Evolutionary conservation across 2,797 vertebrate genomes (phyloP).

Genomic region (Pantherophis alleghaniensis): DNA sequence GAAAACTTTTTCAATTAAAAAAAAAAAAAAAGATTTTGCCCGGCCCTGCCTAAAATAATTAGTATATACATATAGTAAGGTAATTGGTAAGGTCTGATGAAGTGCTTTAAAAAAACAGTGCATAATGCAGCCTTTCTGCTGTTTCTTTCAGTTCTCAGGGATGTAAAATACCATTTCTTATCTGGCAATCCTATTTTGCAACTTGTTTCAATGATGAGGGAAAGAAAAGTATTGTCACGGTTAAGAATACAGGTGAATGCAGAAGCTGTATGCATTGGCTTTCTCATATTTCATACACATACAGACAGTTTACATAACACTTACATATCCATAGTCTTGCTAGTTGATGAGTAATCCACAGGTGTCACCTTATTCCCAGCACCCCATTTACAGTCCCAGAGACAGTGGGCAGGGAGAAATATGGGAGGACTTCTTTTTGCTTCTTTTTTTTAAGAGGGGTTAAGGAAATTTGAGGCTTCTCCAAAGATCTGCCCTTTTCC

Average conservation of each 20-base stretch:
- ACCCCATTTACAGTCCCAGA: neutral
- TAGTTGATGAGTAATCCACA: neutral
- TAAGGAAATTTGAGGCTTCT: neutral
- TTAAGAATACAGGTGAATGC: neutral
- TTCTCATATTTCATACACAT: neutral
- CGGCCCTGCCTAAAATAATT: too few relatives aligned
- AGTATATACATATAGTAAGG: neutral
- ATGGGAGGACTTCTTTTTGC: neutral
- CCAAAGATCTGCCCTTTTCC: neutral
- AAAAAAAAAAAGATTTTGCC: too few relatives aligned
- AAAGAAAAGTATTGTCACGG: neutral
- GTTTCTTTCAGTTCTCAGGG: neutral
- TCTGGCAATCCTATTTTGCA: neutral
- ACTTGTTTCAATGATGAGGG: neutral
- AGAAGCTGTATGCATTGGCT: neutral
- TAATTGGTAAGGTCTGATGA: too few relatives aligned
- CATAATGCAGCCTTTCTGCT: neutral
- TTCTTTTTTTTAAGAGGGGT: neutral
- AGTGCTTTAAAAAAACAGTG: neutral
- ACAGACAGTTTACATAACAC: neutral
- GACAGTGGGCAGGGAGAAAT: neutral
- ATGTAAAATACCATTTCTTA: neutral
- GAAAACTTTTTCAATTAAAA: too few relatives aligned
- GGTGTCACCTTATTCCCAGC: neutral
- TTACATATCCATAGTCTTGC: neutral